Percentiles rank a stretch among this genome's conserved stretches.
Evolutionary conservation across 2,888 invertebrate genomes (phyloP).

Genomic region (Polymixis flavicincta): DNA sequence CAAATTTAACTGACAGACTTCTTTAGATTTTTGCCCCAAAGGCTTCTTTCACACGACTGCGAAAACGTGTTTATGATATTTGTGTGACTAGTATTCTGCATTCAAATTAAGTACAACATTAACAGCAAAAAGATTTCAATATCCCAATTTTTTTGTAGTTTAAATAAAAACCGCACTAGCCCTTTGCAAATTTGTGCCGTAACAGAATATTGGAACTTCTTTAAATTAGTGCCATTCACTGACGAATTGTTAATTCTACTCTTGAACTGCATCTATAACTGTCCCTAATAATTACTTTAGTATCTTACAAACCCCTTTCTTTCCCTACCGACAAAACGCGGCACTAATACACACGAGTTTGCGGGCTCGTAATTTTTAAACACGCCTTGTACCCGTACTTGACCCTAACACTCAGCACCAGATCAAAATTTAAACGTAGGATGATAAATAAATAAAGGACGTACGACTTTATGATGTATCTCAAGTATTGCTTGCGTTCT

Average conservation of each 20-base stretch:
- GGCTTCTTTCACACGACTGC: background rate
- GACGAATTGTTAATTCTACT: background rate
- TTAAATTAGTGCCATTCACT: background rate
- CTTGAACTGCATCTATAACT: background rate
- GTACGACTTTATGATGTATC: conserved; percentile 98
- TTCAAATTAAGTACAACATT: background rate
- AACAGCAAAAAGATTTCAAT: background rate
- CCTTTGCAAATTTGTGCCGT: background rate
- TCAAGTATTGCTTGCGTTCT: conserved; percentile 97
- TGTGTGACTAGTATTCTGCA: conserved; percentile 3
- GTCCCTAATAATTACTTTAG: background rate
- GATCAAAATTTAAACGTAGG: conserved; percentile 31
- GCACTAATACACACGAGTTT: background rate
- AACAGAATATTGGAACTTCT: background rate
- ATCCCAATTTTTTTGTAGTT: too few species aligned
- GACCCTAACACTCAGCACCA: conserved; percentile 24
- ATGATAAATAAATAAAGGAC: conserved; percentile 88
- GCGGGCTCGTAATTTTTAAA: background rate
- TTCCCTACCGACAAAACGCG: background rate
- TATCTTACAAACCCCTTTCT: background rate
- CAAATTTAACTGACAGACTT: background rate
- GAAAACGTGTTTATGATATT: background rate
- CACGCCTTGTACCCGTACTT: background rate
- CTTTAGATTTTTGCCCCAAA: background rate
- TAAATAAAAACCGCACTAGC: background rate